A percentile compares a stretch with the other conserved stretches of the same genome.
Evolutionary conservation across 2,797 vertebrate genomes (phyloP).

Genomic region (Enteromius treurensis): DNA sequence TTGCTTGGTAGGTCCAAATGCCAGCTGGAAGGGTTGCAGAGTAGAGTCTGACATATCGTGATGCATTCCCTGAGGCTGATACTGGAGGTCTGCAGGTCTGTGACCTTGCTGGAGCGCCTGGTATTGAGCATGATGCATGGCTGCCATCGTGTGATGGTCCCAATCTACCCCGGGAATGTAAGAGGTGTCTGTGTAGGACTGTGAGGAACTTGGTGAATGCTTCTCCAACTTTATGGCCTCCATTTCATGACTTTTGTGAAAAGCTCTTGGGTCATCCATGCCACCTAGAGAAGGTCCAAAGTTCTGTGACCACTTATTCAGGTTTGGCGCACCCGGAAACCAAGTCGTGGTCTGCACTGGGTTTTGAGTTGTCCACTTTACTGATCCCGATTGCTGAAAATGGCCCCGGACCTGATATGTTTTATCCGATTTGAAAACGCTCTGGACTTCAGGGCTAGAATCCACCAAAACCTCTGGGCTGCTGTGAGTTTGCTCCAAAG

Average conservation of each 20-base stretch:
- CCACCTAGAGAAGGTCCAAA: constrained; percentile 80
- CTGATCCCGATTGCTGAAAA: constrained; percentile 81
- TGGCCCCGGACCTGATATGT: constrained; percentile 78
- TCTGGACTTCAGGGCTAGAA: constrained; percentile 55
- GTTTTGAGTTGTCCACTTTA: constrained; percentile 86
- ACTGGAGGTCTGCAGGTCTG: constrained; percentile 80
- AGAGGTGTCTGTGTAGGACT: constrained; percentile 73
- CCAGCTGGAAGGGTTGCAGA: constrained; percentile 92
- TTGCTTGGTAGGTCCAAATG: constrained; percentile 92
- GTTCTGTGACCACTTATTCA: constrained; percentile 80
- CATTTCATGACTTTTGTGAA: constrained; percentile 74
- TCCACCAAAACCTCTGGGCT: constrained; percentile 64
- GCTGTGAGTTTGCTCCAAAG: constrained; percentile 68
- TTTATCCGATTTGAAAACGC: constrained; percentile 83
- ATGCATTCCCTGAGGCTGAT: constrained; percentile 72
- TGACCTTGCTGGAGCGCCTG: constrained; percentile 81
- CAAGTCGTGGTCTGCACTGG: constrained; percentile 80
- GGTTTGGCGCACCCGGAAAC: constrained; percentile 75
- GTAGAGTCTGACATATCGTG: constrained; percentile 77
- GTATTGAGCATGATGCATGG: constrained; percentile 75
- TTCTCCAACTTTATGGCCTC: constrained; percentile 77
- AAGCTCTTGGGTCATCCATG: constrained; percentile 70
- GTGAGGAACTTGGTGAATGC: constrained; percentile 66
- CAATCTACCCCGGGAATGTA: constrained; percentile 76
- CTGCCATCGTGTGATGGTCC: constrained; percentile 69